Base-by-base conservation (phyloP, 2,888 invertebrate species). In the Tricholauxania praeusta region DNA sequence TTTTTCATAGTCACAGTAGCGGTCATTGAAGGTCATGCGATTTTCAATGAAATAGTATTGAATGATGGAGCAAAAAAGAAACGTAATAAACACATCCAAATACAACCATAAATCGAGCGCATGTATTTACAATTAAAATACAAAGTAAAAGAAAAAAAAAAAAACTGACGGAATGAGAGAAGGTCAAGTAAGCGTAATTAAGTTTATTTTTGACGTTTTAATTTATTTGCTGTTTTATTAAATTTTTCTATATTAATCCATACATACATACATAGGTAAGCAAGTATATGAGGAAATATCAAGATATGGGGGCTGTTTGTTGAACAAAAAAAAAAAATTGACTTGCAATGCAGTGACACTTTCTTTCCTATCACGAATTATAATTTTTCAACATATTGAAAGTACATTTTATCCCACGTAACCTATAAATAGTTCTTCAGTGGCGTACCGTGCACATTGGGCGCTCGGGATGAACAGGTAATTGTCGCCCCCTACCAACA, bases 11-110 rank as follows among this genome's bases (percentile, higher is more conserved):
- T 28, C 17, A 51, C 22, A 6, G 22, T 48, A 67, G 67, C 57
- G 67, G 55, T 67, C 67, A 67, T 57, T 48, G 67, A 57, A 67
- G 67, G 67, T 67, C 67, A 67, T 67, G 39, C 55, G 55, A 67
- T 55, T 52, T 66, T 53, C 39, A 17, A 39, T 12, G 55, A 14
- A 14, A 39, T 2, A 28, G 28, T 28, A 28, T 28, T 7, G 8
- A 39, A 39, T 39, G 39, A 39, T 39, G 19, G 7, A 67, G n/a
- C 17, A 67, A 39, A 47, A 57, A 67, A 19, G 55, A 17, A 19
- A 39, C 15, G 19, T n/a, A 52, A 65, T 17, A 55, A 28, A 66
- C 15, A 55, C 3, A 66, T 12, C 39, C 19, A 19, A 52, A 51
- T 17, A 65, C 51, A 22, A 22, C 6, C 51, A 52, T 12, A 47